phyloP scores from a whole-genome alignment of 2,797 vertebrate species.

The Lophotriccus pileatus region DNA sequence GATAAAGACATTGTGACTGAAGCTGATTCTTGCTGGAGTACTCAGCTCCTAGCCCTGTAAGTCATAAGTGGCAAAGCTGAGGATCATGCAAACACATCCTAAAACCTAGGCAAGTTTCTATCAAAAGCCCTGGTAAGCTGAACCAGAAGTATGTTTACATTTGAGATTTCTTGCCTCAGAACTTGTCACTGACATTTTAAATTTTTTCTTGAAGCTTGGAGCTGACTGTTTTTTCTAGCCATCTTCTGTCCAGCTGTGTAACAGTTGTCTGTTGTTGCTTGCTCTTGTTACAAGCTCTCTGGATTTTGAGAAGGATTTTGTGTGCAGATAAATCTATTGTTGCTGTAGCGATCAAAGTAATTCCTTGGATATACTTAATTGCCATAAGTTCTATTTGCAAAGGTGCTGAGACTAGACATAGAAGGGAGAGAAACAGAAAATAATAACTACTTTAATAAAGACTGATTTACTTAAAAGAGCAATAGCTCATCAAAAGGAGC shows the following conservation, averaged over 20 bases:
- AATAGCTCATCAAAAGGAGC: not conserved
- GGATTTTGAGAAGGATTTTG: not conserved
- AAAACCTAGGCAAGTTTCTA: not conserved
- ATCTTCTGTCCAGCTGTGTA: not conserved
- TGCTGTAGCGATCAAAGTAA: not conserved
- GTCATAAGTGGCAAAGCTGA: not conserved
- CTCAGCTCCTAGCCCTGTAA: not conserved
- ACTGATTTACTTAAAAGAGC: not conserved
- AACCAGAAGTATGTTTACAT: not conserved
- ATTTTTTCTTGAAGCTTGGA: not conserved
- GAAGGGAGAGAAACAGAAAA: not conserved
- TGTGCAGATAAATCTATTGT: not conserved
- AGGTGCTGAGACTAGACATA: not conserved
- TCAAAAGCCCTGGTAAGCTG: not conserved
- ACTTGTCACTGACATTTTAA: not conserved
- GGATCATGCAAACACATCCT: not conserved
- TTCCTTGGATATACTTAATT: not conserved
- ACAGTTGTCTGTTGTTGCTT: not conserved
- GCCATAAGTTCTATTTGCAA: not conserved
- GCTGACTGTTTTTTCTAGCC: not conserved
- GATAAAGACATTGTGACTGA: not conserved
- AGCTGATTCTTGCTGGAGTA: not conserved
- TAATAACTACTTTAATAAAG: not conserved
- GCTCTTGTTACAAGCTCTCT: not conserved
- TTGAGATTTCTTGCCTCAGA: not conserved